Evolutionary conservation across 2,113 vertebrate species (phyloP), one percentile per base, ranked within the genome.

Genomic region (Prionailurus viverrinus): DNA sequence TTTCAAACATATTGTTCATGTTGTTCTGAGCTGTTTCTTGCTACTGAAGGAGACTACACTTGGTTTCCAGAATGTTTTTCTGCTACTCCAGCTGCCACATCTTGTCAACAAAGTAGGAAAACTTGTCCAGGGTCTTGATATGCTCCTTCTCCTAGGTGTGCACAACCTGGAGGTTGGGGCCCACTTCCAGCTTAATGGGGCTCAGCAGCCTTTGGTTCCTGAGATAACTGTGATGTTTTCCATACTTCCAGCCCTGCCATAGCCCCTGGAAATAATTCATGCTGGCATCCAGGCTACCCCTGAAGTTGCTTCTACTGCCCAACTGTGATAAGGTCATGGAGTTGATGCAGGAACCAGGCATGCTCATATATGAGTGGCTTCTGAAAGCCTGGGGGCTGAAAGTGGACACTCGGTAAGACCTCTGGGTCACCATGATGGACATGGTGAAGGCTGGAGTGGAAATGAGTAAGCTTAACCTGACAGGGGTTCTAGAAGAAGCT

Each of bases 1-100:
- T 98, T 97, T 99, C 99, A 0, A 99, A 99, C 98, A 99, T 99
- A 45, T 45, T 45, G 94, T 51, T 81, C 3, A 98, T 66, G 97
- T 95, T 98, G 96, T 99, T 99, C 63, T 78, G 97, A 45, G 98
- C 91, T 10, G 97, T 95, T 53, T 99, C 99, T 98, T 99, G 99
- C 1, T 98, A 98, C 97, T 99, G 99, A 95, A 99, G 87, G 36
- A 99, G 98, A 11, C 96, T 97, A 99, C 99, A 99, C 78, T 63
- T 12, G 9, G 2, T 63, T 23, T 63, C 25, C 61, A 63, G 10
- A 63, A 27, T 63, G 25, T 63, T 63, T 23, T 63, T 63, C 61
- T 29, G 61, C 3, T 63, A 10, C 61, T 63, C 61, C 53, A 55
- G 53, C 15, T 55, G 53, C 53, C 53, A 55, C 53, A 55, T 18